Evolutionary conservation across 2,888 invertebrate genomes (phyloP).

Genomic region (Linyphia triangularis): DNA sequence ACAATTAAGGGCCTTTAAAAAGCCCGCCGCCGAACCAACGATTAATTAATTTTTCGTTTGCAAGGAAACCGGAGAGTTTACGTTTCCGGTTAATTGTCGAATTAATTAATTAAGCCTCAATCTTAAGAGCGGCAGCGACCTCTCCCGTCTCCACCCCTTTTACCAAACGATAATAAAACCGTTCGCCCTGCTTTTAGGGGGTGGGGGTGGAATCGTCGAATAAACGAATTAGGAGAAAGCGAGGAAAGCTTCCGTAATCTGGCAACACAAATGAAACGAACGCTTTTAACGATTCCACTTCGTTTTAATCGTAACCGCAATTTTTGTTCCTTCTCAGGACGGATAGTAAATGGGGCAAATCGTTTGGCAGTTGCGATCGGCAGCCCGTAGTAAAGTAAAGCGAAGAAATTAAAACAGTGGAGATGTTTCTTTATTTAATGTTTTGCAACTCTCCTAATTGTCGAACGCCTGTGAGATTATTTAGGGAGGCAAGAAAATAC

Average conservation of each 20-base stretch:
- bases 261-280: constrained; percentile 73
- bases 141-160: constrained; percentile 6
- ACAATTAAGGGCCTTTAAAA: constrained; percentile 72
- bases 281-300: constrained; percentile 71
- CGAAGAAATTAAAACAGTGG: constrained; percentile 55
- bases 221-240: constrained; percentile 69
- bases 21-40: constrained; percentile 66
- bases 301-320: constrained; percentile 70
- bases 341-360: constrained; percentile 62
- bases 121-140: constrained; percentile 49
- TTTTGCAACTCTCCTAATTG: constrained; percentile 46
- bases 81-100: constrained; percentile 73
- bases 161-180: constrained; percentile 61
- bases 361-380: constrained; percentile 44
- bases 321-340: constrained; percentile 57
- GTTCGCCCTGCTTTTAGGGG: constrained; percentile 19
- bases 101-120: constrained; percentile 74
- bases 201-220: constrained; percentile 63
- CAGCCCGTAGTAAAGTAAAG: constrained; percentile 14
- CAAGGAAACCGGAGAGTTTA: constrained; percentile 68
- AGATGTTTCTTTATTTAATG: constrained; percentile 66
- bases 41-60: constrained; percentile 72
- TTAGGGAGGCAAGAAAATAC: constrained; percentile 40
- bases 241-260: constrained; percentile 73
- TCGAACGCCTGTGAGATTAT: constrained; percentile 59